Conservation (phyloP, 1,140 invertebrate species). For the Macrobrachium rosenbergii region DNA sequence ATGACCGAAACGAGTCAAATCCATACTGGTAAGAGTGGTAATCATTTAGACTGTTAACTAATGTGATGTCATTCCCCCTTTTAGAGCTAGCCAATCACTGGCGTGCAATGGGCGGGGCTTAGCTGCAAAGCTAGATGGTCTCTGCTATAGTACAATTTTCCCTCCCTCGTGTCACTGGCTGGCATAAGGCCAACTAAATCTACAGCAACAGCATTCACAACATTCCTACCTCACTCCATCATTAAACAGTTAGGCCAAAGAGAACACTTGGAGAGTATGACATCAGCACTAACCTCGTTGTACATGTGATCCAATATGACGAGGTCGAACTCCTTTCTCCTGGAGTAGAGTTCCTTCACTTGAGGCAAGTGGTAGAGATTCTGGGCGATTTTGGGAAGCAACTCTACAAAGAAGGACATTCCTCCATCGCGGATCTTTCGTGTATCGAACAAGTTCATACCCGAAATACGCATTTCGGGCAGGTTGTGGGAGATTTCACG, state of each 20-base stretch:
- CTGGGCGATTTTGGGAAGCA: neutral
- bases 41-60: too few relatives aligned
- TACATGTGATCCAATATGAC: slow-evolving; percentile 12
- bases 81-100: too few relatives aligned
- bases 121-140: too few relatives aligned
- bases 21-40: too few relatives aligned
- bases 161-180: too few relatives aligned
- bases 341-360: slow-evolving; percentile 23
- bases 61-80: too few relatives aligned
- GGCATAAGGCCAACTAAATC: too few relatives aligned
- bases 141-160: too few relatives aligned
- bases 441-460: slow-evolving; percentile 31
- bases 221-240: neutral
- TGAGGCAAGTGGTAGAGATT: slow-evolving; percentile 30
- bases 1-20: too few relatives aligned
- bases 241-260: neutral
- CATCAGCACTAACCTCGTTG: slow-evolving; percentile 4
- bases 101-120: too few relatives aligned
- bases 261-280: neutral
- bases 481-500: neutral
- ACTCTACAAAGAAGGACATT: neutral
- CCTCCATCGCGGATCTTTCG: neutral
- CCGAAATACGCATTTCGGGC: neutral
- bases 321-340: slow-evolving; percentile 41
- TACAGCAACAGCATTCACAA: too few relatives aligned